A percentile compares a stretch with the other conserved stretches of the same genome.
Evolutionary conservation across 2,113 vertebrate species (phyloP).

Genomic region (Stictonetta naevosa): DNA sequence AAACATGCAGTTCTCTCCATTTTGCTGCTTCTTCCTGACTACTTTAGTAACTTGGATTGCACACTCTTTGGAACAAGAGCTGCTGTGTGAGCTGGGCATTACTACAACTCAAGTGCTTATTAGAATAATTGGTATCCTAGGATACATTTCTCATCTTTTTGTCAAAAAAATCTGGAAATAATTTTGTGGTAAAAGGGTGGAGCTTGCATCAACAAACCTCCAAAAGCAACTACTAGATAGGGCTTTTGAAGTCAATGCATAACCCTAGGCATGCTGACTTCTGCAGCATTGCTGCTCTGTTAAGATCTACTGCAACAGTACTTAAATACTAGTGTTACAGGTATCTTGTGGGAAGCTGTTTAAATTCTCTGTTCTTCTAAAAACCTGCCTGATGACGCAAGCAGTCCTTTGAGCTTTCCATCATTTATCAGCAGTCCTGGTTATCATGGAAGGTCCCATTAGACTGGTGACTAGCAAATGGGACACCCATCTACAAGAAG

Average conservation of each 20-base stretch:
- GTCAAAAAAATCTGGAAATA: neutral
- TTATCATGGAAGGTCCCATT: no score
- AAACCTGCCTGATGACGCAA: neutral
- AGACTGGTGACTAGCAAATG: no score
- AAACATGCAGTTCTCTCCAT: neutral
- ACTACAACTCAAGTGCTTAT: accelerated
- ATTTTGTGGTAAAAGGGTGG: neutral
- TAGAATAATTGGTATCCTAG: neutral
- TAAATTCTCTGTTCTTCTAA: neutral
- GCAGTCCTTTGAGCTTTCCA: neutral
- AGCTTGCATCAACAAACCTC: neutral
- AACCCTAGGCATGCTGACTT: neutral
- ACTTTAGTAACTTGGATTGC: neutral
- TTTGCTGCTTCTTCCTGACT: neutral
- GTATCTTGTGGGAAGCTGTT: neutral
- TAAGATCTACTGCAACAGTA: neutral
- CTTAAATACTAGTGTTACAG: neutral
- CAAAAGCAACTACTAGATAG: neutral
- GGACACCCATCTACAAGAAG: no score
- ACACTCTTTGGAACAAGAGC: neutral
- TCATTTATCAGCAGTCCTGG: no score
- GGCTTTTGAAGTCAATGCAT: accelerated
- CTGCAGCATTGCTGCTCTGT: neutral
- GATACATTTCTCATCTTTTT: neutral
- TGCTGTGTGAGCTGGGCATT: neutral